Evolutionary conservation across 2,113 vertebrate species (phyloP).

Genomic region (Pseudopodoces humilis): DNA sequence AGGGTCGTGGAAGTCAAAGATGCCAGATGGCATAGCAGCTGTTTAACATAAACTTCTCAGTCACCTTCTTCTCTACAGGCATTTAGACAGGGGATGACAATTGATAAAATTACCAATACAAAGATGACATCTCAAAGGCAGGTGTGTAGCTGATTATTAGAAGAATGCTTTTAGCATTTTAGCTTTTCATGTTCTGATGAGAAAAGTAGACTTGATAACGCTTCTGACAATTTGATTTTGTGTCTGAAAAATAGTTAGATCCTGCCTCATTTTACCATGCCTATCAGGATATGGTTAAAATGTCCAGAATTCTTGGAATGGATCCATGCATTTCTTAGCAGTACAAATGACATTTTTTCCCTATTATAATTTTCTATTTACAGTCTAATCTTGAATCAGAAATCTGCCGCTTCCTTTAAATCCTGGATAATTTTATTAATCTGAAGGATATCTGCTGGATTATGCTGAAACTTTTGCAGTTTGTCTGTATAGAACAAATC

Average conservation of each 20-base stretch:
- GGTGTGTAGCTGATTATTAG: not conserved
- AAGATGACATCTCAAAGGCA: not conserved
- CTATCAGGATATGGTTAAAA: not conserved
- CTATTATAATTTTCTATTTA: not conserved
- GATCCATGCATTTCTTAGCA: not conserved
- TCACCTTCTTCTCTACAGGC: constrained; percentile 35
- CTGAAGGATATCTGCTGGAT: not conserved
- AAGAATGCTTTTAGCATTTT: not conserved
- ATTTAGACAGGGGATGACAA: not conserved
- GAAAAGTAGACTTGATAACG: not conserved
- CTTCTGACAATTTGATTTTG: not conserved
- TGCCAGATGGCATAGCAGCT: constrained; percentile 64
- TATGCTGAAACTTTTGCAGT: not conserved
- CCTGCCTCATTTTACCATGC: not conserved
- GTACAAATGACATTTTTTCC: not conserved
- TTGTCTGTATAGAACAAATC: not conserved
- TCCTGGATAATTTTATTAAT: not conserved
- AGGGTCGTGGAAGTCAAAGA: constrained; percentile 22
- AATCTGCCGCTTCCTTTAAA: not conserved
- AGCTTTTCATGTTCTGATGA: not conserved
- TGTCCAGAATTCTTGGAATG: not conserved
- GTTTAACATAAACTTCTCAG: constrained; percentile 50
- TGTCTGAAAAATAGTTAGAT: not conserved
- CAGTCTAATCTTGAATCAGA: not conserved
- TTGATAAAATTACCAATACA: not conserved